These are phyloP conservation scores for Tympanuchus pallidicinctus DNA, from an alignment of 2,113 vertebrate species.

Conservation along the genomic window DNA sequence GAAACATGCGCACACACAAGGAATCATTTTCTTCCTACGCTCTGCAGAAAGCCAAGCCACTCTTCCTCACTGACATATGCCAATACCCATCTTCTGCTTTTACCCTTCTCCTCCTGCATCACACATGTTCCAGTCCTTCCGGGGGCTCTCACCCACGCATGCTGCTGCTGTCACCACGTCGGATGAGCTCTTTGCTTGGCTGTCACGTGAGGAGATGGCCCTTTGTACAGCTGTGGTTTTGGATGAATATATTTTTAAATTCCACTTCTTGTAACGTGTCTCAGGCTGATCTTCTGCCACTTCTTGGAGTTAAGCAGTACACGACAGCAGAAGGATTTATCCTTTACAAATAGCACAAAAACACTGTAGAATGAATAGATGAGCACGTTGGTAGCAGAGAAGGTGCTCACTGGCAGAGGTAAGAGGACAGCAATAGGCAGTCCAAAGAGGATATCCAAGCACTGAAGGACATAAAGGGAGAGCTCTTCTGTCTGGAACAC, in stretches of 20 bases:
- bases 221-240: slow-evolving; percentile 47
- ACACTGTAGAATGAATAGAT: slow-evolving; percentile 25
- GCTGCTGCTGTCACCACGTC: slow-evolving; percentile 1
- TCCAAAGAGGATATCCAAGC: not conserved
- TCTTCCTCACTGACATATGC: slow-evolving; percentile 63
- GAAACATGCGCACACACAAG: not conserved
- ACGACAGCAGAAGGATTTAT: slow-evolving; percentile 30
- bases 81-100: slow-evolving; percentile 48
- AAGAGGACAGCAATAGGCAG: not conserved
- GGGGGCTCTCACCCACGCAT: not conserved
- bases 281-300: slow-evolving; percentile 20
- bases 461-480: not conserved
- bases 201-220: not conserved
- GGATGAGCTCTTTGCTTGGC: not conserved
- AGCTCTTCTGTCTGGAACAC: not conserved
- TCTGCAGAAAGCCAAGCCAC: slow-evolving; percentile 56
- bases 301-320: slow-evolving; percentile 31
- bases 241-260: not conserved
- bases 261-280: not conserved
- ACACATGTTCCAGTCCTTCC: slow-evolving; percentile 43
- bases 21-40: slow-evolving; percentile 58
- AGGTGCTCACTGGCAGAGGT: not conserved
- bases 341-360: slow-evolving; percentile 5
- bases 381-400: slow-evolving; percentile 3
- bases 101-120: slow-evolving; percentile 46